These are phyloP conservation scores for Eospalax fontanierii DNA, from an alignment of 2,797 vertebrate species.

Conservation along the genomic window DNA sequence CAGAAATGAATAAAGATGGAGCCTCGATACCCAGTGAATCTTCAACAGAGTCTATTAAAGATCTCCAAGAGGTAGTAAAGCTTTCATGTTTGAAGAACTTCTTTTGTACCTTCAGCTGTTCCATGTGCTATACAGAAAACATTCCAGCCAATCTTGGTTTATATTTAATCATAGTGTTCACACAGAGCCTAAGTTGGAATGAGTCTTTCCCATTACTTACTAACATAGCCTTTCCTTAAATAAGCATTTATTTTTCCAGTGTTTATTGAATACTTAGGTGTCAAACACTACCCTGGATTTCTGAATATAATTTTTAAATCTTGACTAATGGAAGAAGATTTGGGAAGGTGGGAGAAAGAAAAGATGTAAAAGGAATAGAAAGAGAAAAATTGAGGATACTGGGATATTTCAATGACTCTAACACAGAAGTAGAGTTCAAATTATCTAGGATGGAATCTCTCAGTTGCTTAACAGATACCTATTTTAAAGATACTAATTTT, in stretches of 20 bases:
- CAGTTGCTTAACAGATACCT: conserved; percentile 1
- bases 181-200: conserved; percentile 36
- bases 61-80: conserved; percentile 83
- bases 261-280: conserved; percentile 34
- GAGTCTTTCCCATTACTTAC: not conserved
- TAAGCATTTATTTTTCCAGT: conserved; percentile 47
- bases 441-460: not conserved
- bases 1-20: conserved; percentile 80
- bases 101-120: conserved; percentile 18
- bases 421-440: conserved; percentile 45
- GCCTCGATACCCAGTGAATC: conserved; percentile 81
- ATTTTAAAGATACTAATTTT: conserved; percentile 37
- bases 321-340: not conserved
- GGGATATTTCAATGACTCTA: conserved; percentile 5
- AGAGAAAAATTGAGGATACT: conserved; percentile 9
- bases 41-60: conserved; percentile 83
- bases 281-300: conserved; percentile 32
- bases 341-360: conserved; percentile 7
- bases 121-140: conserved; percentile 2
- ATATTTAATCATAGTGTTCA: conserved; percentile 43
- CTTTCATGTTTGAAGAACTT: conserved; percentile 67
- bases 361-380: conserved; percentile 5
- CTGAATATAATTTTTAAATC: conserved; percentile 33
- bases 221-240: conserved; percentile 12
- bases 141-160: not conserved